Evolutionary conservation across 2,113 vertebrate genomes (phyloP).

Genomic region (Plotosus lineatus): DNA sequence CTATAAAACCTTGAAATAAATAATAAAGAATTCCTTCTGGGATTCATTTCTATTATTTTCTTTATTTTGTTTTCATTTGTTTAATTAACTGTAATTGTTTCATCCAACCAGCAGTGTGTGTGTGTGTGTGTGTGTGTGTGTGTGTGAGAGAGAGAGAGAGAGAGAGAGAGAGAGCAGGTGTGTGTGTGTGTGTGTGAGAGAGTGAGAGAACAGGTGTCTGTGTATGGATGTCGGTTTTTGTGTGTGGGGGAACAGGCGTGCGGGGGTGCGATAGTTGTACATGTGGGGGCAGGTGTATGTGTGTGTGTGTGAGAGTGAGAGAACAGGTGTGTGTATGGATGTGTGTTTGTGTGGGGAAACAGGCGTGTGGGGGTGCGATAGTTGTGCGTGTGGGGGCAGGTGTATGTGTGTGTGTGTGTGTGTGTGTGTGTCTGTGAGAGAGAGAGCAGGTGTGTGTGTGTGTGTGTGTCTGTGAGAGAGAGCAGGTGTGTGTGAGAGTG

Average conservation of each 20-base stretch:
- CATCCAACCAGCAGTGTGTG: too few relatives aligned
- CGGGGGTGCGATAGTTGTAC: not conserved
- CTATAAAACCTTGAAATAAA: too few relatives aligned
- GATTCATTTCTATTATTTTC: not conserved
- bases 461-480: too few relatives aligned
- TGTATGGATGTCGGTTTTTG: too few relatives aligned
- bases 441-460: not conserved
- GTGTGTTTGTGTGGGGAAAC: not conserved
- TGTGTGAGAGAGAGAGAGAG: not conserved
- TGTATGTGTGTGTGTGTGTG: not conserved
- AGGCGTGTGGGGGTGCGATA: not conserved
- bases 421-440: not conserved
- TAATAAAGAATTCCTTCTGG: too few relatives aligned
- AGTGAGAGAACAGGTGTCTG: too few relatives aligned
- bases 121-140: constrained; percentile 2
- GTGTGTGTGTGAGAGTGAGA: too few relatives aligned
- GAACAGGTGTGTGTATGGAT: too few relatives aligned
- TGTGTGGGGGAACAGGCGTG: not conserved
- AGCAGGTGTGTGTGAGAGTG: not conserved
- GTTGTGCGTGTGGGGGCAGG: too few relatives aligned
- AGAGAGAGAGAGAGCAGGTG: not conserved
- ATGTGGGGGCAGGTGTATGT: too few relatives aligned
- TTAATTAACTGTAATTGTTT: too few relatives aligned
- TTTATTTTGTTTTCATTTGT: not conserved
- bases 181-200: not conserved